Evolutionary conservation across 2,888 invertebrate species (phyloP), one percentile per base, ranked within the genome.

Genomic region (Cotesia congregata): DNA sequence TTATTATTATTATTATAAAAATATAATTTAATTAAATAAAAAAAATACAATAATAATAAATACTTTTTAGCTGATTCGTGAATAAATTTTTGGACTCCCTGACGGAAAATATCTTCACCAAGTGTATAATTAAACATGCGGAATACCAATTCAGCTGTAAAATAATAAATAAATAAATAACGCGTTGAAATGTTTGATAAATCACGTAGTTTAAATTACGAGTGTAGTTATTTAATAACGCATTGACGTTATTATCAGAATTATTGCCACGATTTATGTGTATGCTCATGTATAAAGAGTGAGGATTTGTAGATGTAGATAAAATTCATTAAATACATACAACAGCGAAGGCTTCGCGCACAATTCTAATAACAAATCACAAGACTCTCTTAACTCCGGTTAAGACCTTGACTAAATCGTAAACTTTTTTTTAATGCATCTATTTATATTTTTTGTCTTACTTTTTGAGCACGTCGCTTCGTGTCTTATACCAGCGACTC

Each of bases 91-190:
- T 93, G 92, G 76, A 96, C 88, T 1, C 95, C 96, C 67, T 92
- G 92, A 85, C 92, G 93, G 87, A 98, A 96, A 0, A 94, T 93
- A 0, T 92, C 91, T 75, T 93, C 93, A 2, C 97, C 96, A 6
- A 97, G 90, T 0, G 96, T 96, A 83, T 94, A 94, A 86, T 96
- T 95, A 85, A 98, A 93, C 97, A 98, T 98, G 40, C 97, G 91
- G 88, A 98, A 95, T 7, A 97, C 91, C 59, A 95, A 89, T 85
- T 95, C 95, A 1, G 94, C 88, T 88, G 80, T 12, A 81, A n/a
- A 62, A 76, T 65, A 15, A 39, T 73, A 5, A 39, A 50, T 50
- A 59, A 67, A 59, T 67, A 7, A 73, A 41, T 30, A 50, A 59
- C 30, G 20, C 72, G 67, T 68, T 62, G 30, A 60, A 75, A 65